Evolutionary conservation across 92 coral and sea anemone genomes (phyloP), one percentile per base, ranked within the genome.

Genomic region (Palythoa grandis): DNA sequence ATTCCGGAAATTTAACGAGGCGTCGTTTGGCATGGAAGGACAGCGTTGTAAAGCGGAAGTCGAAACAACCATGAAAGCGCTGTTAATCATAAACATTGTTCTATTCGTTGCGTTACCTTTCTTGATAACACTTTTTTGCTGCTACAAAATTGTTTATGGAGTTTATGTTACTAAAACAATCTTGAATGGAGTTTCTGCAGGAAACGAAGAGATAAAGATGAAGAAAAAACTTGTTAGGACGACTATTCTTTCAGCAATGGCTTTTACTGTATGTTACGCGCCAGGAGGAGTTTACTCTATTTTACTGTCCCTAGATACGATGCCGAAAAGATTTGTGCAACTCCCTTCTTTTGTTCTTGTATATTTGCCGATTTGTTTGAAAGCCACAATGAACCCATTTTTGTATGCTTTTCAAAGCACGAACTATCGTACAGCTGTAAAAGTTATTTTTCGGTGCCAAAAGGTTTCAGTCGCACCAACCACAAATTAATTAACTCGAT

Each of bases 391-490:
- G 13, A 76, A 76, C 40, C 82, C 82, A 16, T 76, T 75, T 50
- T 29, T 75, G 37, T 75, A 75, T 29, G 79, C 79, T n/a, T 75
- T 75, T 50, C 79, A 52, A 43, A 76, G 82, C 50, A 76, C 66
- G 13, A 76, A 76, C 50, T 76, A 53, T 76, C 82, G 67, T 2
- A 22, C 5, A 53, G 67, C 68, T 53, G 52, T 76, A 4, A 76
- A 53, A 56, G n/a, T 15, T 11, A 52, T 76, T 8, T 52, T 76
- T 23, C 47, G 7, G 57, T 52, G 35, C 35, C 35, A 29, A 29
- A 29, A 29, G 35, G 35, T 1, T 29, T 29, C 35, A 29, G 35
- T 29, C 35, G 35, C 35, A 29, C 35, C 35, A 29, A 29, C 35
- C 35, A 29, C 35, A 29, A 29, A 29, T 29, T 29, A 29, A 29